Conservation (phyloP, 2,797 vertebrate genomes). For the Sarcoramphus papa region DNA sequence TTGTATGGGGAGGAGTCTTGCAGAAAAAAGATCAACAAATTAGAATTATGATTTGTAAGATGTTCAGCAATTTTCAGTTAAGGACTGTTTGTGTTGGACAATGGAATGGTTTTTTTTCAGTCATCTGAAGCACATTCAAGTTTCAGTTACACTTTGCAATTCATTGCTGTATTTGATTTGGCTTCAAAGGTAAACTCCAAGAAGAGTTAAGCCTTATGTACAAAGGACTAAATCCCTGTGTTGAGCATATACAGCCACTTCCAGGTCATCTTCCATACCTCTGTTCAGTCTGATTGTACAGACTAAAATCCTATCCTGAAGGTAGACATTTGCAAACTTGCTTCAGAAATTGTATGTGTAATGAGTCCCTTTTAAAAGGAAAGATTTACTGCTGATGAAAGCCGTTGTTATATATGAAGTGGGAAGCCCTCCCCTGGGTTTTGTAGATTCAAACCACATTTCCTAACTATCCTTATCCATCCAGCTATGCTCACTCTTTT, state of each 20-base stretch:
- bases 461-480: neutral
- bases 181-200: neutral
- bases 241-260: neutral
- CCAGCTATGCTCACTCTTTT: neutral
- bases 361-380: neutral
- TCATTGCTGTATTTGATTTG: neutral
- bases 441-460: constrained; percentile 19
- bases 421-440: neutral
- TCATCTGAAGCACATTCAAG: neutral
- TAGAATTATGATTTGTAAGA: neutral
- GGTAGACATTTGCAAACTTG: neutral
- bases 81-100: neutral
- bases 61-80: neutral
- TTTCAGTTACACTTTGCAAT: neutral
- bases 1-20: neutral
- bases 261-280: neutral
- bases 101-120: neutral
- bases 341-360: neutral
- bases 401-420: neutral
- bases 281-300: neutral
- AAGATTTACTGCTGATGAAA: neutral
- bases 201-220: neutral
- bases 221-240: neutral
- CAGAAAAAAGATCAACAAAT: neutral
- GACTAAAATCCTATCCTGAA: neutral